These are phyloP conservation scores for Ammospiza caudacuta DNA, from an alignment of 2,113 vertebrate species.

Conservation along the genomic window DNA sequence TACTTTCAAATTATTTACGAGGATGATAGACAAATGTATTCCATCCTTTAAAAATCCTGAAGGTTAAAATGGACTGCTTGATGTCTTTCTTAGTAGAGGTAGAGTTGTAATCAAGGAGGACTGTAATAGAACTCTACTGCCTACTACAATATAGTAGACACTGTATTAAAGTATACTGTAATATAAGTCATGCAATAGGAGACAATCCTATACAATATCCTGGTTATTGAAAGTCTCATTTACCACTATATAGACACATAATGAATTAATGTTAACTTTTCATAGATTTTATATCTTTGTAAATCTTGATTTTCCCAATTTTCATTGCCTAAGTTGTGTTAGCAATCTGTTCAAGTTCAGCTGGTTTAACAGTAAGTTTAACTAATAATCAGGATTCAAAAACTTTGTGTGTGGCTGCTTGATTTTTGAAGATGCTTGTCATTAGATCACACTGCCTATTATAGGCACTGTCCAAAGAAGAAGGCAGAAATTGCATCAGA, in stretches of 20 bases:
- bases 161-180: neutral
- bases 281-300: neutral
- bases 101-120: neutral
- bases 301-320: neutral
- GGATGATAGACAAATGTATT: neutral
- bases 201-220: neutral
- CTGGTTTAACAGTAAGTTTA: neutral
- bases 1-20: neutral
- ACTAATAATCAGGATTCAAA: neutral
- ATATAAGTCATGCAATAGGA: neutral
- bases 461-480: neutral
- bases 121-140: neutral
- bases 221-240: neutral
- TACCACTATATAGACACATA: neutral
- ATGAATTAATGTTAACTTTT: neutral
- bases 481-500: neutral
- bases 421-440: neutral
- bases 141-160: neutral
- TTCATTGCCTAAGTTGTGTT: neutral
- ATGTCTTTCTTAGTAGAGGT: neutral
- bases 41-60: neutral
- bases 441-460: neutral
- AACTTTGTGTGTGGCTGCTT: neutral
- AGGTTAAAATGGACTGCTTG: neutral
- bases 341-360: neutral